These are phyloP conservation scores for Brachypodius melanocephalos DNA, from an alignment of 2,113 vertebrate species.

Conservation along the genomic window DNA sequence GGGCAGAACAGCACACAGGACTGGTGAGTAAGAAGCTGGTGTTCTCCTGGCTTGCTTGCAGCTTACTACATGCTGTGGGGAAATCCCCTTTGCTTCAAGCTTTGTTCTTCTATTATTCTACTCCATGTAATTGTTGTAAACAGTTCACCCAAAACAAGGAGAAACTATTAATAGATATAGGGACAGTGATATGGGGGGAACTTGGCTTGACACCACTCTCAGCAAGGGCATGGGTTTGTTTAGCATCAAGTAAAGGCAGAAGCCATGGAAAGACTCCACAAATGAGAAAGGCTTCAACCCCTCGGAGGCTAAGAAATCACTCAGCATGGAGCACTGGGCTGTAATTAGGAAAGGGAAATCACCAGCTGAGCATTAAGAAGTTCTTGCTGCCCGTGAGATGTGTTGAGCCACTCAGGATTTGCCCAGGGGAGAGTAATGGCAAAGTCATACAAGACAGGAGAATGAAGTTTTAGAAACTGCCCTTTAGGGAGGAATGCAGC, in stretches of 20 bases:
- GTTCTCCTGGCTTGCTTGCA: not conserved
- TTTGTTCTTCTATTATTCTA: not conserved
- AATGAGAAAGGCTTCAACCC: not conserved
- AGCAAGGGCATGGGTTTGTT: not conserved
- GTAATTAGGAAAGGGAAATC: slow-evolving; percentile 59
- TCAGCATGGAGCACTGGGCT: not conserved
- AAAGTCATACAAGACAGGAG: not conserved
- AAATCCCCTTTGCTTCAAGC: not conserved
- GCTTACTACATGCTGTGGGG: not conserved
- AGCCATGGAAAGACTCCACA: not conserved
- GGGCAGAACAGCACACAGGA: not conserved
- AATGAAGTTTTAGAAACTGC: not conserved
- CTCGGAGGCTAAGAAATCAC: not conserved
- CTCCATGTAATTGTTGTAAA: not conserved
- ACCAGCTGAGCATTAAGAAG: not conserved
- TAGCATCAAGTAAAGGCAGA: not conserved
- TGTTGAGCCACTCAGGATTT: slow-evolving; percentile 10
- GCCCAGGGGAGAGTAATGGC: slow-evolving; percentile 8
- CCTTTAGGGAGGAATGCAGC: not conserved
- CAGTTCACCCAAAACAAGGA: not conserved
- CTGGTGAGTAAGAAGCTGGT: too few species aligned
- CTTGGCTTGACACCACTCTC: not conserved
- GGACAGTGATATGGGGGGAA: not conserved
- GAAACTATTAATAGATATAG: not conserved
- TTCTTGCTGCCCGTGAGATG: not conserved